These are phyloP conservation scores for Rhopalosiphum maidis DNA, from an alignment of 1,140 invertebrate genomes.

Conservation along the genomic window DNA sequence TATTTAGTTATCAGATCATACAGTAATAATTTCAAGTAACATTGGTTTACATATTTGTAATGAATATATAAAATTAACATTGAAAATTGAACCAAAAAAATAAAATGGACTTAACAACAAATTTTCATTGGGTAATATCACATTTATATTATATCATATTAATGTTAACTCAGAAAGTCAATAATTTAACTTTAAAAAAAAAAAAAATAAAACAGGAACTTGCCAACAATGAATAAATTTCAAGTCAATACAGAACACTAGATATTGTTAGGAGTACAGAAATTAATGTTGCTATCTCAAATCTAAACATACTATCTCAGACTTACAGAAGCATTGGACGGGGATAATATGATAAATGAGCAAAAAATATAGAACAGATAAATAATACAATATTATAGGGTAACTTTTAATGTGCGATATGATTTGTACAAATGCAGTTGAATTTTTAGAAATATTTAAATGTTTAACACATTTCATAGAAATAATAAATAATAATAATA, in stretches of 20 bases:
- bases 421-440: constrained; percentile 47
- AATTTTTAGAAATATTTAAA: constrained; percentile 27
- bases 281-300: neutral
- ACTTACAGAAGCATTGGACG: constrained; percentile 33
- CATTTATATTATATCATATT: constrained; percentile 34
- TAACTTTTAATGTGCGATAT: constrained; percentile 51
- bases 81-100: constrained; percentile 37
- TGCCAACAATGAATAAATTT: constrained; percentile 12
- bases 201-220: constrained; percentile 40
- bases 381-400: constrained; percentile 32
- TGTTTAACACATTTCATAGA: neutral
- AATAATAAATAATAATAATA: neutral
- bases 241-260: constrained; percentile 28
- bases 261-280: neutral
- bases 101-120: constrained; percentile 22
- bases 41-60: neutral
- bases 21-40: constrained; percentile 48
- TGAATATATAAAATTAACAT: constrained; percentile 23
- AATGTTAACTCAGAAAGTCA: neutral
- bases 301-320: constrained; percentile 40
- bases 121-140: constrained; percentile 52
- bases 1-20: constrained; percentile 30
- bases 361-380: constrained; percentile 1
- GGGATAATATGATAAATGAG: constrained; percentile 35
- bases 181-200: constrained; percentile 6